Evolutionary conservation across 35 echinoderm and acorn worm genomes (phyloP).

Genomic region (Patiria miniata): DNA sequence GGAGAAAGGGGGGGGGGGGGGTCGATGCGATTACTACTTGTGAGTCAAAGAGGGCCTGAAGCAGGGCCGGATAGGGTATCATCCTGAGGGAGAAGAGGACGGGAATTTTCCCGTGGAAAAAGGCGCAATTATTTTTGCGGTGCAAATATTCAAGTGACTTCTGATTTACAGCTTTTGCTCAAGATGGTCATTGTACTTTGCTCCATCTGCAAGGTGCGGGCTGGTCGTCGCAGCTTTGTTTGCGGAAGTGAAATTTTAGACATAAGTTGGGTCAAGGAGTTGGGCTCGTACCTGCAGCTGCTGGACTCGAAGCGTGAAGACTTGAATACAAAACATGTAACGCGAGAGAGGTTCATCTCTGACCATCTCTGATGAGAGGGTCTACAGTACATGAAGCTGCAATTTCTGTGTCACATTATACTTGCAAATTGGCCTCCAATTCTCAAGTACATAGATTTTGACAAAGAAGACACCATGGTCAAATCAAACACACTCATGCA

Average conservation of each 20-base stretch:
- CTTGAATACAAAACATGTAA: too few relatives aligned
- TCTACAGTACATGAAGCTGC: too few relatives aligned
- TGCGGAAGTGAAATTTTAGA: neutral
- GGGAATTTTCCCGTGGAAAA: neutral
- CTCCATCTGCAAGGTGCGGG: too few relatives aligned
- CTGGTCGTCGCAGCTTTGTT: neutral
- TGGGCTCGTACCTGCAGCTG: neutral
- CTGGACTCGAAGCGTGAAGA: neutral
- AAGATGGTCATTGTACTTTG: slow-evolving; percentile 13
- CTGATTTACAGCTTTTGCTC: neutral
- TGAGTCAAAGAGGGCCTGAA: slow-evolving; percentile 28
- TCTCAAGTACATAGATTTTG: too few relatives aligned
- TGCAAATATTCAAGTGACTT: neutral
- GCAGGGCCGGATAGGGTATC: neutral
- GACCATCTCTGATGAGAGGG: too few relatives aligned
- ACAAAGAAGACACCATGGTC: too few relatives aligned
- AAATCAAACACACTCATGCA: too few relatives aligned
- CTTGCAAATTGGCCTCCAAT: too few relatives aligned
- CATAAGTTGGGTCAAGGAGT: neutral
- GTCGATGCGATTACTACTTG: slow-evolving; percentile 9
- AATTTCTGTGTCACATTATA: too few relatives aligned
- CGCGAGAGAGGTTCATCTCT: too few relatives aligned
- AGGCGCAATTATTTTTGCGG: neutral
- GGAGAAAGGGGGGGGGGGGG: neutral
- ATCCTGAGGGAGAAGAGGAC: neutral